Base-by-base conservation (phyloP, 2,113 vertebrate species). In the Tupaia tana region DNA sequence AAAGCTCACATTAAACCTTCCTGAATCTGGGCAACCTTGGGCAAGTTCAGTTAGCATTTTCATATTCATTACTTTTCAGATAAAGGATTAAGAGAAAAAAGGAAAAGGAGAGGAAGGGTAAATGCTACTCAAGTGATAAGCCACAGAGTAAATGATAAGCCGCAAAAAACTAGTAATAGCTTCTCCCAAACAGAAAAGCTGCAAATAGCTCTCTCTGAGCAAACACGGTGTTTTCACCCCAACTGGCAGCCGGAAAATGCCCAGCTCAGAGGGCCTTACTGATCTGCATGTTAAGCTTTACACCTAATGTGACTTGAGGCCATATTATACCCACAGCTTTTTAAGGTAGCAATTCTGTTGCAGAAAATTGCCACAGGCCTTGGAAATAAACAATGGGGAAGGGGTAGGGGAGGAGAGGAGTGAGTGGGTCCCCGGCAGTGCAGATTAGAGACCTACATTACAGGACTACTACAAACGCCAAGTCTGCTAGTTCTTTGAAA, bases 41-140 rank as follows among this genome's bases (percentile, higher is more conserved):
- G 24, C 43, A 86, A 94, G 63, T 94, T 94, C 66, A 93, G 73
- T 27, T 69, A 80, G 67, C 63, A 86, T 90, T 87, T 82, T 81
- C 73, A 95, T 64, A 81, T 58, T 83, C 88, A 82, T 86, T 67
- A 78, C 70, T 81, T 85, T 89, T 81, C 63, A 58, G 69, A 75
- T 88, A 92, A 83, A 85, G 58, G 63, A 85, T 59, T 74, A 19
- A 6, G 8, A 96, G 34, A 78, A 92, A 69, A 69, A 91, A 74
- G 58, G n/a, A 69, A 61, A 78, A 78, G 86, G 71, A 89, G 77
- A 67, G 66, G n/a, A 83, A 82, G 24, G 43, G 24, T 91, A 81
- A 95, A 82, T 61, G 54, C 34, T 56, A 31, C n/a, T 75, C 31
- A 64, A 84, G 56, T 0, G 29, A 86, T 52, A 86, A 94, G 90